Evolutionary conservation across 1,140 invertebrate genomes (phyloP).

Genomic region (Pectinophora gossypiella): DNA sequence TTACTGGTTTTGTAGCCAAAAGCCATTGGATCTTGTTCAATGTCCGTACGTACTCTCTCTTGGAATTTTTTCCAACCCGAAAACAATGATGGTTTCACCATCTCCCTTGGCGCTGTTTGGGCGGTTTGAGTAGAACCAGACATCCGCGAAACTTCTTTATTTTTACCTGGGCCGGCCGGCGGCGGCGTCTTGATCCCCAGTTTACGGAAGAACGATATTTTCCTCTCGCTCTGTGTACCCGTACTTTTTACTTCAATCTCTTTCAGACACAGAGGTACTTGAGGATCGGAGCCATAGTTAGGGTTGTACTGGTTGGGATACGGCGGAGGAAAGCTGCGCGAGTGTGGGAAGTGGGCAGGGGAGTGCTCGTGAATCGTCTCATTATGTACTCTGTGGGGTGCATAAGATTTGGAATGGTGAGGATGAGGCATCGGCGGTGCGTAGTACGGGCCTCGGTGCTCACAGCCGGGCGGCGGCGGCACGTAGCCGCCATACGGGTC

Average conservation of each 20-base stretch:
- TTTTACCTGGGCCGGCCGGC: constrained; percentile 6
- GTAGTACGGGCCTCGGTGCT: background rate
- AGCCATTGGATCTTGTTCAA: constrained; percentile 26
- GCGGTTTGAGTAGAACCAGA: constrained; percentile 23
- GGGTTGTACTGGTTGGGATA: constrained; percentile 20
- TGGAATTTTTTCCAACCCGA: constrained; percentile 39
- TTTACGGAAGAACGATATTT: constrained; percentile 43
- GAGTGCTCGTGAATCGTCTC: constrained; percentile 1
- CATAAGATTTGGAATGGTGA: background rate
- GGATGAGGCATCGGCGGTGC: background rate
- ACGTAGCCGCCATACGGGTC: background rate
- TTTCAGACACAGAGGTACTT: constrained; percentile 57
- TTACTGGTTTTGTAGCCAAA: constrained; percentile 44
- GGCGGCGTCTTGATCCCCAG: constrained; percentile 34
- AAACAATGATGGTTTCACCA: constrained; percentile 27
- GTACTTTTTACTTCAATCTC: constrained; percentile 65
- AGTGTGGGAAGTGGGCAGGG: constrained; percentile 2
- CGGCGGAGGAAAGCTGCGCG: constrained; percentile 14
- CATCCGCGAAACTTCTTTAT: constrained; percentile 8
- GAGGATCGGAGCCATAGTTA: constrained; percentile 16
- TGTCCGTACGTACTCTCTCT: constrained; percentile 29
- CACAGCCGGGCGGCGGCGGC: background rate
- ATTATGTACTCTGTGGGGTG: background rate
- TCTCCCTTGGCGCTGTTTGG: background rate
- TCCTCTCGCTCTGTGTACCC: constrained; percentile 53